Conservation (phyloP, 2,888 invertebrate species). For the Archips xylosteana region DNA sequence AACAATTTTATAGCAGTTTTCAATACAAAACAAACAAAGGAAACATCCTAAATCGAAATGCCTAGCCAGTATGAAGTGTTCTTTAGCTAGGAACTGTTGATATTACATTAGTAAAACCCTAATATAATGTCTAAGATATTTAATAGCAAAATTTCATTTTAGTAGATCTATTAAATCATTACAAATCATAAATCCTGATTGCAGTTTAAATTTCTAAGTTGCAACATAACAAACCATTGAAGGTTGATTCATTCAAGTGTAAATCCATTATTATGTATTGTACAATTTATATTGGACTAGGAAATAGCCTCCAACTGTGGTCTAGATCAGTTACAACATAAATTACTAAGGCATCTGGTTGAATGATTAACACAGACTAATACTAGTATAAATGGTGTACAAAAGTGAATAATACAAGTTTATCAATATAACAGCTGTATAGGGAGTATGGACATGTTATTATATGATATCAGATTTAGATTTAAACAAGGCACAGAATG, state of each 20-base stretch:
- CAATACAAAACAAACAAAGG: background rate
- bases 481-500: background rate
- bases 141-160: too few species aligned
- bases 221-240: conserved; percentile 44
- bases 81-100: too few species aligned
- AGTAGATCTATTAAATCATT: background rate
- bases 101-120: too few species aligned
- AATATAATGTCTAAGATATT: too few species aligned
- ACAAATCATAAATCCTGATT: background rate
- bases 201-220: background rate
- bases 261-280: conserved; percentile 36
- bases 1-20: background rate
- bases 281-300: conserved; percentile 21
- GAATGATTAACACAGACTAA: background rate
- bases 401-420: background rate
- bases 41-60: too few species aligned
- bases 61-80: too few species aligned
- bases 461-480: background rate
- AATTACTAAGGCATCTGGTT: background rate
- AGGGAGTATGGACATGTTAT: background rate
- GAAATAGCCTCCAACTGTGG: conserved; percentile 19
- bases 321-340: conserved; percentile 18
- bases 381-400: background rate
- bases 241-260: conserved; percentile 55
- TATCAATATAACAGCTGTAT: background rate